phyloP scores from a whole-genome alignment of 2,113 vertebrate genomes.

The Azemiops feae region DNA sequence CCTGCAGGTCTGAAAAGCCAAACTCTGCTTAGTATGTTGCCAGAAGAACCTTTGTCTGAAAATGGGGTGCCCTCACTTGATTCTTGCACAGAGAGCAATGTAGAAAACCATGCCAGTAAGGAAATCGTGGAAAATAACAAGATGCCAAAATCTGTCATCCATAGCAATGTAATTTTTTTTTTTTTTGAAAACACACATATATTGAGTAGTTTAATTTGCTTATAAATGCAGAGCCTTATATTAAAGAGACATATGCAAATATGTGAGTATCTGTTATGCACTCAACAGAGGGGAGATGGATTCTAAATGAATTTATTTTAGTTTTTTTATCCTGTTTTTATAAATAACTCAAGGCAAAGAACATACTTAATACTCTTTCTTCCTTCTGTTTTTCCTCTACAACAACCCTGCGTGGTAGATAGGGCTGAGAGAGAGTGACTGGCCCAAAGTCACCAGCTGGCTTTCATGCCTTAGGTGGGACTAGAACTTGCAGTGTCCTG shows the following conservation, averaged over 20 bases:
- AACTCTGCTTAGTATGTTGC: conserved; percentile 85
- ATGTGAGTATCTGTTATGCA: neutral
- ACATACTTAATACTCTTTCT: neutral
- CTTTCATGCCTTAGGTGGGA: neutral
- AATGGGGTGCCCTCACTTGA: conserved; percentile 61
- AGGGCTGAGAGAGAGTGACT: neutral
- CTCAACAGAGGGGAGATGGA: neutral
- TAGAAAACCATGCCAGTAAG: conserved; percentile 37
- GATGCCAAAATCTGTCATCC: conserved; percentile 9
- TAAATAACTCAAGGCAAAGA: neutral
- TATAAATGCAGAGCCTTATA: neutral
- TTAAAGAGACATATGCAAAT: neutral
- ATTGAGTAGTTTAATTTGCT: neutral
- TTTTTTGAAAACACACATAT: neutral
- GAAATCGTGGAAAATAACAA: conserved; percentile 22
- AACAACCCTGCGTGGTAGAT: neutral
- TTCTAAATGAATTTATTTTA: neutral
- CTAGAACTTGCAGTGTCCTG: neutral
- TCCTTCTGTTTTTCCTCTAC: neutral
- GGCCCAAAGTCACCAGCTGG: neutral
- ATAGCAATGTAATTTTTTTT: conserved; percentile 46
- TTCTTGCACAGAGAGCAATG: conserved; percentile 30
- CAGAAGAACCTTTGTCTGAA: conserved; percentile 76
- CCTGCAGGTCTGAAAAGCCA: conserved; percentile 82
- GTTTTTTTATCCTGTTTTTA: neutral